Evolutionary conservation across 1,140 invertebrate genomes (phyloP), one percentile per base, ranked within the genome.

Genomic region (Hirudo medicinalis): DNA sequence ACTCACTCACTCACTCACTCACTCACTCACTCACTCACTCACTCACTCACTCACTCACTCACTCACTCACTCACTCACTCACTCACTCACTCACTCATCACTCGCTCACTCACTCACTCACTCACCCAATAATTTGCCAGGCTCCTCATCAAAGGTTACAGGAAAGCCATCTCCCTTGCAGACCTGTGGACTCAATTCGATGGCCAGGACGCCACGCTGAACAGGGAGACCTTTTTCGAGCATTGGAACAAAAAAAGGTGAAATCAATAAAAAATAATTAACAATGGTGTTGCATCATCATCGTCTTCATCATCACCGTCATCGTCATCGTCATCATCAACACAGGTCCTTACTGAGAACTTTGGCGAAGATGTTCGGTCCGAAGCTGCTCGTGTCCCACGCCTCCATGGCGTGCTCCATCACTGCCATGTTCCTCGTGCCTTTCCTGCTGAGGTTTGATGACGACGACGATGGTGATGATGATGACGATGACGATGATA

Each of bases 31-130:
- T 57, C 55, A 57, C 55, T 57, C 55, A 57, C 55, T 57, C 55
- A 57, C 55, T 57, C 55, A 57, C 55, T 57, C 55, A 57, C 55
- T 57, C 55, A 57, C 55, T 57, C 55, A 57, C 55, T 57, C 55
- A 57, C 55, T 57, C 55, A 57, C 55, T 57, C 55, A 57, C 55
- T 57, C 55, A 57, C 55, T 2, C 55, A 57, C 55, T 57, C 55
- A 57, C 55, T 2, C 55, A 57, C 55, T 57, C 55, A 57, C 55
- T 19, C 25, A 20, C 20, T 84, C 20, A 57, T 73, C 72, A 73
- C 72, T 73, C 72, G 72, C 69, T 73, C 69, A 71, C 69, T 73
- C 72, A 71, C 32, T 73, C 69, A 73, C 69, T 71, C 9, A 72
- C 29, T 25, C 71, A 71, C 15, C 54, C 71, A 72, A 3, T 40